Evolutionary conservation across 2,797 vertebrate species (phyloP), one percentile per base, ranked within the genome.

Genomic region (Tiaroga cobitis): DNA sequence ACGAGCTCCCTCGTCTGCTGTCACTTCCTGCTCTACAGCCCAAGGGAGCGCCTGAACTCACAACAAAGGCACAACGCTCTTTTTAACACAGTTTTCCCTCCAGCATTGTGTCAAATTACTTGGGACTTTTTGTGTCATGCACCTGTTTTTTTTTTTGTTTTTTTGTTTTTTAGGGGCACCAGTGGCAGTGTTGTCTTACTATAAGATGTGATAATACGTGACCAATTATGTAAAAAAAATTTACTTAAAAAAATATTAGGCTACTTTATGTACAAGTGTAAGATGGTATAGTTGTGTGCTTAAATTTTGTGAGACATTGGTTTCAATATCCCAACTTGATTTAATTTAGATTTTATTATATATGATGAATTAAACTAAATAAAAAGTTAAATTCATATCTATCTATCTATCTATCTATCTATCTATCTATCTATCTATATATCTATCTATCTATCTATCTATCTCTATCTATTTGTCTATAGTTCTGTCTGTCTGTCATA

Each of bases 21-120:
- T 80, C 77, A 54, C 32, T 46, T 81, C 37, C 37, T 59, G 21
- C 15, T 69, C n/a, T 70, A 26, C 46, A 84, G 74, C 63, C 63
- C 65, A 51, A 11, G 51, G 61, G 24, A 76, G 41, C 4, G 26
- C 46, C 77, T 81, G 68, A 69, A 83, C 46, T 19, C 8, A 39
- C 32, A 63, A 77, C 68, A 74, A 63, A 63, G 83, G 29, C 67
- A 37, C 18, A 10, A 70, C 1, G 19, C 41, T 83, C 51, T 76
- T 81, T 81, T 34, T 76, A 29, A 54, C 8, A 9, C 18, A 67
- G 32, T 16, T 61, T 70, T 74, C 8, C 26, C 26, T 15, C 26
- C 24, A 37, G 41, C 16, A 1, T n/a, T 34, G 59, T 76, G 81
- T 83, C 43, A 32, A 49, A 67, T 37, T 43, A 24, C 56, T 74